These are phyloP conservation scores for Phainopepla nitens DNA, from an alignment of 2,113 vertebrate species.

Conservation along the genomic window DNA sequence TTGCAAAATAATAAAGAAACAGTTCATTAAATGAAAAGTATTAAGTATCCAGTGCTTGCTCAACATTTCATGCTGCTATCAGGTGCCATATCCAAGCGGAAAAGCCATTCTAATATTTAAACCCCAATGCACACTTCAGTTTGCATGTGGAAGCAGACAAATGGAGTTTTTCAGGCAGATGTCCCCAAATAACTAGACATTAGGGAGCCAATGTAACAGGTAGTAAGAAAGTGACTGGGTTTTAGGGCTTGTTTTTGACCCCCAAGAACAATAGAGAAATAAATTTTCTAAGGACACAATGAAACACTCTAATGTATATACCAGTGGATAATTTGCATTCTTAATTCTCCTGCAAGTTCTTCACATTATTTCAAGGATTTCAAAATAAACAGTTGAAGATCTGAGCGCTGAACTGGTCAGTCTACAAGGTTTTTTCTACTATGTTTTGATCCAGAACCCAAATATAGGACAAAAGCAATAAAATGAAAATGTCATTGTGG, in stretches of 20 bases:
- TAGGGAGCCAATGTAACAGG: slow-evolving; percentile 49
- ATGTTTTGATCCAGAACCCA: background rate
- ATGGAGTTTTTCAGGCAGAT: slow-evolving; percentile 57
- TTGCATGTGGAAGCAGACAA: slow-evolving; percentile 49
- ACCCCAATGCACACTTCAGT: slow-evolving; percentile 44
- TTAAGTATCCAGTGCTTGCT: slow-evolving; percentile 56
- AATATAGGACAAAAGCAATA: background rate
- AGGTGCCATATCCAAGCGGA: slow-evolving; percentile 42
- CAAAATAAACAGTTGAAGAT: background rate
- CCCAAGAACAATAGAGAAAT: slow-evolving; percentile 10
- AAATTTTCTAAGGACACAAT: background rate
- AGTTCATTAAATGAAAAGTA: slow-evolving; percentile 75
- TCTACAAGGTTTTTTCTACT: background rate
- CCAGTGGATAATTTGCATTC: background rate
- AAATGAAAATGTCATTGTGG: background rate
- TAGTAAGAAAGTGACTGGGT: slow-evolving; percentile 21
- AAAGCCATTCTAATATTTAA: slow-evolving; percentile 52
- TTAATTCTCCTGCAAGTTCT: slow-evolving; percentile 22
- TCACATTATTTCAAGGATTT: background rate
- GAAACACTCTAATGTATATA: background rate
- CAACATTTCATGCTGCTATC: slow-evolving; percentile 48
- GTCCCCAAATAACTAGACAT: slow-evolving; percentile 57
- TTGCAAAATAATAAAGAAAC: slow-evolving; percentile 77
- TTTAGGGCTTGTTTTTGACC: slow-evolving; percentile 47
- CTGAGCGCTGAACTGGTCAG: background rate